Percentiles rank a stretch among this genome's conserved stretches.
Evolutionary conservation across 2,797 vertebrate genomes (phyloP).

Genomic region (Xiphophorus birchmanni): DNA sequence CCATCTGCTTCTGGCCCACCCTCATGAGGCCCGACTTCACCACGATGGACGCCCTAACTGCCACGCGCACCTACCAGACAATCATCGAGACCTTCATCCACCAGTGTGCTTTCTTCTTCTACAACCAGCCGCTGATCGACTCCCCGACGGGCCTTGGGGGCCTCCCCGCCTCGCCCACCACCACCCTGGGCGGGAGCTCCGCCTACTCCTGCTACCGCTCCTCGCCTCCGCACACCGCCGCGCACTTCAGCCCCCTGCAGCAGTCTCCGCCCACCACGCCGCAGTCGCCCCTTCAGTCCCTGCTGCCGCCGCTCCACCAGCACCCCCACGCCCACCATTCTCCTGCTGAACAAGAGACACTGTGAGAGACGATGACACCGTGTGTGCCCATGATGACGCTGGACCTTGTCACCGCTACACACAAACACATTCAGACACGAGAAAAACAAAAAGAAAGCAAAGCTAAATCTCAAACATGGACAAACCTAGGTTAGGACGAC

Average conservation of each 20-base stretch:
- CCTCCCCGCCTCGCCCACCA: constrained; percentile 85
- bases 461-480: constrained; percentile 56
- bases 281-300: constrained; percentile 87
- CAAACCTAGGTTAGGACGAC: constrained; percentile 39
- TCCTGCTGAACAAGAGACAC: constrained; percentile 88
- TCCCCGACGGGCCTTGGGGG: constrained; percentile 82
- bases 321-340: constrained; percentile 81
- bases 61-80: constrained; percentile 97
- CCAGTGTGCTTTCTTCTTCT: constrained; percentile 96
- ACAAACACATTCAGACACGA: constrained; percentile 5
- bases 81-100: constrained; percentile 99
- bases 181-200: constrained; percentile 73
- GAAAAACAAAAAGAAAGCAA: constrained; percentile 12
- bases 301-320: constrained; percentile 85
- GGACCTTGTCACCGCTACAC: constrained; percentile 65
- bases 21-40: constrained; percentile 95
- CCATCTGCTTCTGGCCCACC: constrained; percentile 99
- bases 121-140: constrained; percentile 88
- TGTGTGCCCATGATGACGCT: constrained; percentile 71
- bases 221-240: constrained; percentile 72
- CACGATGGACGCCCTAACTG: constrained; percentile 96
- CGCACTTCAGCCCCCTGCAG: constrained; percentile 83
- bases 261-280: constrained; percentile 89
- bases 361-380: constrained; percentile 83
- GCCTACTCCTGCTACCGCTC: constrained; percentile 81